Base-by-base conservation (phyloP, 2,797 vertebrate genomes). In the Paratrypauchen microcephalus region DNA sequence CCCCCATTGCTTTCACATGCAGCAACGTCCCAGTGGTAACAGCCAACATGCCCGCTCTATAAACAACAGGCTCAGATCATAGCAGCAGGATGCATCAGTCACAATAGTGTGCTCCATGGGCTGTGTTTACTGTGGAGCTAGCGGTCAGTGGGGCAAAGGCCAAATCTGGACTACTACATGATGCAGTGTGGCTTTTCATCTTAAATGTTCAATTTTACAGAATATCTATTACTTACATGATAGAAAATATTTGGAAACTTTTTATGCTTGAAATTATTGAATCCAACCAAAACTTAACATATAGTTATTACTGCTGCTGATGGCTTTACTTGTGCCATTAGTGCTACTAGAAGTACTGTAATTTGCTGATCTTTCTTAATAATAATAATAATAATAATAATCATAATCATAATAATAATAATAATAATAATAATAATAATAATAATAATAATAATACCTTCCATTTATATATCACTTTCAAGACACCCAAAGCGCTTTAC, bases 31-130 rank as follows among this genome's bases (percentile, higher is more conserved):
- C 86, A 50, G 21, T 50, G 68, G 69, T 15, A 88, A 86, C 90
- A 88, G 91, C 90, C 88, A 89, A 92, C 92, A 83, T 79, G 77
- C 87, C 77, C 87, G n/a, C 86, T 92, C 87, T 64, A 78, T 83
- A 92, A 93, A 93, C 92, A 93, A 78, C 76, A 84, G 66, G 81
- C 84, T 91, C 86, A 90, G 89, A 91, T 91, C 91, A 84, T 88
- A 79, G 77, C 90, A 90, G 92, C 90, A 87, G 90, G 91, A 87
- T 65, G 77, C 83, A 55, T 86, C 83, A 88, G 86, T 92, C 86
- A 89, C 84, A 72, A 75, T 86, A 77, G 75, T 86, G 80, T 75
- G 80, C 82, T 86, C 78, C 72, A 74, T 28, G 72, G 77, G 83
- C 86, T 89, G 90, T 93, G 89, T 91, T 93, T 92, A 78, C 80